Evolutionary conservation across 2,113 vertebrate genomes (phyloP), one percentile per base, ranked within the genome.

Genomic region (Plecturocebus donacophilus): DNA sequence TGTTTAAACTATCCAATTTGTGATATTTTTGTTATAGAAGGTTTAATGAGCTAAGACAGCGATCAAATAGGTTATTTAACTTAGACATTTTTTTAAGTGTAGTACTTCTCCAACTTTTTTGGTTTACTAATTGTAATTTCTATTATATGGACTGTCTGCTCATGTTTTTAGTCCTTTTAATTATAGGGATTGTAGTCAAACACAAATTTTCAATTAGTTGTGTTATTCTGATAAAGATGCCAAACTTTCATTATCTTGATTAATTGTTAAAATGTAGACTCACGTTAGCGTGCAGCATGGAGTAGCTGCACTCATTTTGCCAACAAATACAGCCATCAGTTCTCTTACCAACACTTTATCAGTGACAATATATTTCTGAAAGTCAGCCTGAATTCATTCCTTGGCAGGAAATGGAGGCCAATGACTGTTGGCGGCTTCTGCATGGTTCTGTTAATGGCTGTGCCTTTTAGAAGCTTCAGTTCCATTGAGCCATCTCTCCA

Each of bases 341-440:
- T 75, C 27, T 61, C 42, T 90, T 61, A 52, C 10, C 10, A 42
- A 52, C 0, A 64, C 5, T 38, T n/a, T 10, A 42, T 40, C 11
- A 19, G 3, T 32, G 13, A 32, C 20, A 73, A 64, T 16, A 13
- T 49, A 6, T 40, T 83, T 23, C 40, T 10, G 16, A 52, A 56
- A 47, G 64, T 2, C 17, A 32, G 11, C 25, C 25, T 52, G 32
- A 27, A 38, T 77, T 90, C 14, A 38, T 77, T 90, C 14, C 32
- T 40, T n/a, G 20, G 40, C 19, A 40, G 42, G 21, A n/a, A 76
- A 13, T 23, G 38, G 5, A 49, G 12, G 13, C 17, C 27, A 19
- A 20, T 30, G 8, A 40, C 0, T 49, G 21, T 3, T 1, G 1
- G 3, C 47, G 13, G 38, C 23, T 13, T 4, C 19, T 42, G 6